phyloP scores from a whole-genome alignment of 2,113 vertebrate species.

The Smithornis capensis region DNA sequence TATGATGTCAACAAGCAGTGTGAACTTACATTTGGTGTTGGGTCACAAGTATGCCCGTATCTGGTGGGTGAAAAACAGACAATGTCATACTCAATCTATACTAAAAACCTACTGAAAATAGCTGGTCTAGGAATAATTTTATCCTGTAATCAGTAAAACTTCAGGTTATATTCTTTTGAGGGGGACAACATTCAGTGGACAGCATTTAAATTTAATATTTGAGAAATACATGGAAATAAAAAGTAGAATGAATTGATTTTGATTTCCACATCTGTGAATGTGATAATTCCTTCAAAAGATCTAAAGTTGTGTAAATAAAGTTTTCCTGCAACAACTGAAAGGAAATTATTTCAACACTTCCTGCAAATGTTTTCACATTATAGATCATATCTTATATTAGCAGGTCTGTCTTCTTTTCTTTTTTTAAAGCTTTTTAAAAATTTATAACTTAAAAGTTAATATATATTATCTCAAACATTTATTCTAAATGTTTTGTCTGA shows the following conservation, averaged over 20 bases:
- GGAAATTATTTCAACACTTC: background rate
- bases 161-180: background rate
- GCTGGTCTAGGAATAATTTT: background rate
- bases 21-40: slow-evolving; percentile 92
- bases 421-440: background rate
- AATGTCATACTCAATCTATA: background rate
- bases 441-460: background rate
- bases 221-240: background rate
- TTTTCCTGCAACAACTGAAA: background rate
- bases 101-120: background rate
- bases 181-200: background rate
- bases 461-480: background rate
- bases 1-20: slow-evolving; percentile 95
- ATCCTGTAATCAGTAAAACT: background rate
- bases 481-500: background rate
- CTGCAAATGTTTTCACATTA: background rate
- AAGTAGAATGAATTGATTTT: background rate
- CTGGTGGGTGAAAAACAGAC: slow-evolving; percentile 78
- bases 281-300: background rate
- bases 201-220: background rate
- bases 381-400: background rate
- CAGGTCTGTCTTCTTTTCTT: background rate
- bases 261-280: background rate
- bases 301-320: background rate
- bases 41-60: slow-evolving; percentile 94